A percentile compares a stretch with the other conserved stretches of the same genome.
phyloP scores from a whole-genome alignment of 1,140 invertebrate genomes.

The Venturia canescens region DNA sequence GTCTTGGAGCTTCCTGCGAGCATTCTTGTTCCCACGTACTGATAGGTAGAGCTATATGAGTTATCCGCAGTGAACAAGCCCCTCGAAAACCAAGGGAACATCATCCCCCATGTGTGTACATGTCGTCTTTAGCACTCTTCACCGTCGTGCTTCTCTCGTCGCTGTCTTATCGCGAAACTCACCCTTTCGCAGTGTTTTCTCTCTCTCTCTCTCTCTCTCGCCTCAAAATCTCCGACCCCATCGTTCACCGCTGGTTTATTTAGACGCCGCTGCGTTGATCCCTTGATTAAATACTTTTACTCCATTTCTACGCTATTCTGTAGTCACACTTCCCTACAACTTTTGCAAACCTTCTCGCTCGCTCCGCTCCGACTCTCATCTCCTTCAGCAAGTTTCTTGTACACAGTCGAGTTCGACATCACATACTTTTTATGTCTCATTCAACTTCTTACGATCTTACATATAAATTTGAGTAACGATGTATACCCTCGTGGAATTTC shows the following conservation, averaged over 20 bases:
- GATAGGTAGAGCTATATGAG: conserved; percentile 23
- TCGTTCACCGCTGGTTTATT: conserved; percentile 67
- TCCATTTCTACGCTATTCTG: conserved; percentile 41
- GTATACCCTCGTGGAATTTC: not conserved
- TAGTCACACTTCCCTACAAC: conserved; percentile 3
- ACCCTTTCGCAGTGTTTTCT: not conserved
- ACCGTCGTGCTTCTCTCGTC: conserved; percentile 4
- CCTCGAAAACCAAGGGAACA: conserved; percentile 15
- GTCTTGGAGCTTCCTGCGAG: conserved; percentile 55
- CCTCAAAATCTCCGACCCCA: conserved; percentile 40
- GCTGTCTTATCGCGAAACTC: conserved; percentile 24
- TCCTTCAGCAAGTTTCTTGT: conserved; percentile 21
- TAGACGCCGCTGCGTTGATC: conserved; percentile 64
- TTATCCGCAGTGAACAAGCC: conserved; percentile 27
- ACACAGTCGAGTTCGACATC: conserved; percentile 9
- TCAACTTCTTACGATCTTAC: not conserved
- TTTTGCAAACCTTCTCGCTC: not conserved
- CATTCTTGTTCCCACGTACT: conserved; percentile 30
- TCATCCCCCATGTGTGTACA: conserved; percentile 17
- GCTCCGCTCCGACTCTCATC: not conserved
- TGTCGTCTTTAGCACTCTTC: not conserved
- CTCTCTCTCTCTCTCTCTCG: conserved; percentile 11
- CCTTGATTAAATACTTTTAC: conserved; percentile 70
- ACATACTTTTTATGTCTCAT: not conserved
- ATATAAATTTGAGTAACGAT: not conserved